These are phyloP conservation scores for Ecliptopera silaceata DNA, from an alignment of 2,888 invertebrate genomes.

Conservation along the genomic window DNA sequence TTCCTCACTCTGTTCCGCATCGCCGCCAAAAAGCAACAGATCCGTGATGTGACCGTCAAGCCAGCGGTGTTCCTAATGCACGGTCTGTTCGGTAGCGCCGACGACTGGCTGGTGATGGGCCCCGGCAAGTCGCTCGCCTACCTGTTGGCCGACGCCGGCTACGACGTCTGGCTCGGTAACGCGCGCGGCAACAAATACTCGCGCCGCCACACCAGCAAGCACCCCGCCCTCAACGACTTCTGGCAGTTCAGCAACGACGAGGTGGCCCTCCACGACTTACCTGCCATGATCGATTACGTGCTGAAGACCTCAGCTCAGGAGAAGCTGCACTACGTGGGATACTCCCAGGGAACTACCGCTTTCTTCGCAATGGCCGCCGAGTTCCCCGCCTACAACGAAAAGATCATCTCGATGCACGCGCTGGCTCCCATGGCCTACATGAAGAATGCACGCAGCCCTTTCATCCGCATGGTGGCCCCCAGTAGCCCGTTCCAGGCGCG, in stretches of 20 bases:
- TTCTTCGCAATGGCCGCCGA: slow-evolving; percentile 65
- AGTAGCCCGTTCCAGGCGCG: slow-evolving; percentile 54
- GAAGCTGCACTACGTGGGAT: slow-evolving; percentile 69
- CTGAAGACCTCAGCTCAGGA: slow-evolving; percentile 57
- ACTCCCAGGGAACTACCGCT: slow-evolving; percentile 63
- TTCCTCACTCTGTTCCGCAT: slow-evolving; percentile 70
- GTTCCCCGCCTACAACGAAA: slow-evolving; percentile 66
- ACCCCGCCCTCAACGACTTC: slow-evolving; percentile 63
- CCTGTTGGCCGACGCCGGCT: slow-evolving; percentile 65
- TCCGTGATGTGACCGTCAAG: slow-evolving; percentile 46
- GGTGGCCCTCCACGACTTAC: slow-evolving; percentile 69
- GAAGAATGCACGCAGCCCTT: slow-evolving; percentile 67
- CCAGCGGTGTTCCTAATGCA: slow-evolving; percentile 83
- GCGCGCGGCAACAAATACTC: slow-evolving; percentile 72
- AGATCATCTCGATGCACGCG: slow-evolving; percentile 68
- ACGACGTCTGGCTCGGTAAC: slow-evolving; percentile 77
- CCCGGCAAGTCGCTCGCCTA: slow-evolving; percentile 78
- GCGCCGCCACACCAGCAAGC: slow-evolving; percentile 62
- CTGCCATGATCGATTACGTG: slow-evolving; percentile 72
- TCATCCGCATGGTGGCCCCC: slow-evolving; percentile 69
- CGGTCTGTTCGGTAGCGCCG: slow-evolving; percentile 86
- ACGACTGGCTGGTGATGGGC: slow-evolving; percentile 87
- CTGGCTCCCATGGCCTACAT: slow-evolving; percentile 75
- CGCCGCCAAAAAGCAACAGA: slow-evolving; percentile 50
- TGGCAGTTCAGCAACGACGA: slow-evolving; percentile 76